A percentile compares a stretch with the other conserved stretches of the same genome.
These are phyloP conservation scores for Chromobotia macracanthus DNA, from an alignment of 2,797 vertebrate species.

Conservation along the genomic window DNA sequence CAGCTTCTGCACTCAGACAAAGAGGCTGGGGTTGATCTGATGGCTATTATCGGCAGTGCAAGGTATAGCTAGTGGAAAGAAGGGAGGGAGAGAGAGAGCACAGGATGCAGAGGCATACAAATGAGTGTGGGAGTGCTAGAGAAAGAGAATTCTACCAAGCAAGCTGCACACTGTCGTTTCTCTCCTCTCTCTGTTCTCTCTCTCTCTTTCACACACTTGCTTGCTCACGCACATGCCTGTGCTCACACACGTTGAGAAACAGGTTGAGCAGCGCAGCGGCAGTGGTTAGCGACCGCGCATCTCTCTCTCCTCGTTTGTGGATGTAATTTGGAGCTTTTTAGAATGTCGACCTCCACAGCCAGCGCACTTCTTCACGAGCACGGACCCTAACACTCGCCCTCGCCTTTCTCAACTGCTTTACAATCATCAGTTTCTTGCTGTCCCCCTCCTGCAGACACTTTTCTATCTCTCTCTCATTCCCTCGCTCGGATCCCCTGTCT, in stretches of 20 bases:
- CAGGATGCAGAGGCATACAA: conserved; percentile 93
- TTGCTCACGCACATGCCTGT: conserved; percentile 37
- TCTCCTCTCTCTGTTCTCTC: conserved; percentile 22
- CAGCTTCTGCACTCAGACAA: conserved; percentile 86
- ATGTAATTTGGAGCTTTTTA: conserved; percentile 70
- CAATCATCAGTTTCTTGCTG: conserved; percentile 1
- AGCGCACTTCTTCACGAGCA: conserved; percentile 50
- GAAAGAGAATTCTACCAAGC: conserved; percentile 93
- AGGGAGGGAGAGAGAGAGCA: conserved; percentile 63
- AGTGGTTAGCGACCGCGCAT: conserved; percentile 53
- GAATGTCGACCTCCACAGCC: conserved; percentile 56
- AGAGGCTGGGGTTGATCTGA: conserved; percentile 88
- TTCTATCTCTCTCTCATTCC: neutral
- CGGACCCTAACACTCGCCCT: conserved; percentile 66
- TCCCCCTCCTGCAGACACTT: conserved; percentile 16
- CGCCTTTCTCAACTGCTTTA: conserved; percentile 42
- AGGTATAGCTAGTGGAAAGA: conserved; percentile 85
- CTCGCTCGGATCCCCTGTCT: conserved; percentile 29
- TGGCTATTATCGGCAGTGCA: conserved; percentile 89
- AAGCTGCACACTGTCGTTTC: conserved; percentile 50
- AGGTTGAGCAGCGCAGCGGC: conserved; percentile 79
- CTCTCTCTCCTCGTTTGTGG: conserved; percentile 46
- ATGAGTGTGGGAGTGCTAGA: conserved; percentile 99
- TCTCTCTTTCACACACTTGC: conserved; percentile 31
- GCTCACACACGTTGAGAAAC: conserved; percentile 60